Percentiles rank a stretch among this genome's conserved stretches.
Evolutionary conservation across 2,797 vertebrate species (phyloP).

Genomic region (Tapirus indicus): DNA sequence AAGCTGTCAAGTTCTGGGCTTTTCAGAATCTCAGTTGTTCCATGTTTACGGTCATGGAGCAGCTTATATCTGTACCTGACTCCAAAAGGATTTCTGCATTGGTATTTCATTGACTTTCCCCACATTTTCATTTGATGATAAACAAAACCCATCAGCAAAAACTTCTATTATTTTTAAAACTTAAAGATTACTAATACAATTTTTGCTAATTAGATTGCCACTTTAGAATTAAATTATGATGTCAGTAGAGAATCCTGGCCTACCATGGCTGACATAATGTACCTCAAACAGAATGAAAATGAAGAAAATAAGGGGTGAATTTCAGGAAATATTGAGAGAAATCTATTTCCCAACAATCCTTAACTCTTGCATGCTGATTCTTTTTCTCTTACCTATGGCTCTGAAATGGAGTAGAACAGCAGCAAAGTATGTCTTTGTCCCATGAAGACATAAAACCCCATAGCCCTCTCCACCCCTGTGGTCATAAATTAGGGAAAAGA

Average conservation of each 20-base stretch:
- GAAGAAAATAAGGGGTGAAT: neutral
- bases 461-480: neutral
- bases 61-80: neutral
- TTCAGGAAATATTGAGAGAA: neutral
- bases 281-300: neutral
- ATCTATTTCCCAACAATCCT: neutral
- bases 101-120: neutral
- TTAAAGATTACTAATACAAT: neutral
- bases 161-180: neutral
- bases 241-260: neutral
- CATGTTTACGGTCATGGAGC: neutral
- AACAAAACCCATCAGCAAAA: neutral
- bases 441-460: neutral
- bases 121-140: neutral
- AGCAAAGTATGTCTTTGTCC: neutral
- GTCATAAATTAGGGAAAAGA: neutral
- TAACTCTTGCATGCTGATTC: neutral
- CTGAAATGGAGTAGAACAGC: conserved; percentile 7
- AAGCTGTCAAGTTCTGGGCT: neutral
- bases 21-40: neutral
- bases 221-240: neutral
- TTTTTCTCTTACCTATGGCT: neutral
- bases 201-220: neutral
- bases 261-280: neutral
- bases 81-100: neutral